Evolutionary conservation across 2,888 invertebrate species (phyloP).

Genomic region (Macaria notata): DNA sequence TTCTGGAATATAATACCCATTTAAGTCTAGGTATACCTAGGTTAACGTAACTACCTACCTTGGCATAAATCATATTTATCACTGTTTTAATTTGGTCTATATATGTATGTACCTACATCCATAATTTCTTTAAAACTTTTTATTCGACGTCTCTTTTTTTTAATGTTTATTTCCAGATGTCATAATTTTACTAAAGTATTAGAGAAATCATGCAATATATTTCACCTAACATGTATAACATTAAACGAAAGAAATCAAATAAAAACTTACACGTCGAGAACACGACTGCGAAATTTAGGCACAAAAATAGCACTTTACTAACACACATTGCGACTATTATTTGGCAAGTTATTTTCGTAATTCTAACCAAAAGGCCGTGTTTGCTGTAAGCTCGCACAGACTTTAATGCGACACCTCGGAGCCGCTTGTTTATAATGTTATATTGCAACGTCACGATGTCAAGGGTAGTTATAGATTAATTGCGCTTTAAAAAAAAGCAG

Average conservation of each 20-base stretch:
- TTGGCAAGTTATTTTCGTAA: constrained; percentile 3
- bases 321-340: constrained; percentile 41
- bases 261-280: constrained; percentile 48
- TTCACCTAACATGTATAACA: too few relatives aligned
- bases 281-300: constrained; percentile 39
- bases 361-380: constrained; percentile 30
- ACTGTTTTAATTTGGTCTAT: too few relatives aligned
- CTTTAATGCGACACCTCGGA: constrained; percentile 32
- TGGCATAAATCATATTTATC: too few relatives aligned
- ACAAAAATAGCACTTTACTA: constrained; percentile 37
- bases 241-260: neutral
- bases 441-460: constrained; percentile 18
- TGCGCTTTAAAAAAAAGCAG: neutral
- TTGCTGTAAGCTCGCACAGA: constrained; percentile 42
- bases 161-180: too few relatives aligned
- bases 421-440: constrained; percentile 25
- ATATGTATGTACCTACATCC: too few relatives aligned
- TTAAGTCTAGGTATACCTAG: too few relatives aligned
- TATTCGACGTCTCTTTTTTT: too few relatives aligned
- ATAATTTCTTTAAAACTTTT: too few relatives aligned
- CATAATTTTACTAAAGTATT: too few relatives aligned
- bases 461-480: constrained; percentile 5
- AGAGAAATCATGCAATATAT: too few relatives aligned
- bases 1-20: too few relatives aligned
- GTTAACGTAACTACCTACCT: too few relatives aligned